Percentiles rank a stretch among this genome's conserved stretches.
phyloP scores from a whole-genome alignment of 2,797 vertebrate genomes.

The Lophotriccus pileatus region DNA sequence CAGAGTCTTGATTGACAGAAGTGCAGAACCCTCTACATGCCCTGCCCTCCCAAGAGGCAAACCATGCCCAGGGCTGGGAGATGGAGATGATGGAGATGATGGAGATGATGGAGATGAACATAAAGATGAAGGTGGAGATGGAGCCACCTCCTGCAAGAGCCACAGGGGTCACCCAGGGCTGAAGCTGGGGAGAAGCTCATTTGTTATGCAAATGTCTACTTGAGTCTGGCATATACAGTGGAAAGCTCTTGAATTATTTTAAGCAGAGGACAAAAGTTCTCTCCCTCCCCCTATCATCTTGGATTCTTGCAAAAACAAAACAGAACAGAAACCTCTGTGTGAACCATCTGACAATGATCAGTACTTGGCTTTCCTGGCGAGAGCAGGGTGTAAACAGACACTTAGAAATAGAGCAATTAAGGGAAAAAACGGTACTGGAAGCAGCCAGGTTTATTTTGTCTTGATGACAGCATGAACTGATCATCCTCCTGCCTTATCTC shows the following conservation, averaged over 20 bases:
- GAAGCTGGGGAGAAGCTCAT: neutral
- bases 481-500: neutral
- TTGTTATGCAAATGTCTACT: slow-evolving; percentile 63
- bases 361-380: slow-evolving; percentile 39
- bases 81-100: neutral
- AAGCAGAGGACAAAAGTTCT: slow-evolving; percentile 20
- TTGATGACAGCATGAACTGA: neutral
- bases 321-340: slow-evolving; percentile 44
- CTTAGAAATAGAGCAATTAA: slow-evolving; percentile 44
- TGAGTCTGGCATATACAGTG: neutral
- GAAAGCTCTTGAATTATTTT: slow-evolving; percentile 54
- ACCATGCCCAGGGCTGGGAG: neutral
- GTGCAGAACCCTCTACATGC: neutral
- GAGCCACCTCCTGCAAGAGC: neutral
- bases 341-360: slow-evolving; percentile 60
- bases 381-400: neutral
- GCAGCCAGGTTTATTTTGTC: neutral
- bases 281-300: neutral
- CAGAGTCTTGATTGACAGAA: neutral
- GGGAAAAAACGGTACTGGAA: neutral
- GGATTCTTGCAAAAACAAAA: slow-evolving; percentile 46
- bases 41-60: neutral
- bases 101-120: neutral
- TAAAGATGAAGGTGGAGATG: neutral
- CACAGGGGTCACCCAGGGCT: neutral